These are phyloP conservation scores for Epistrophella euchroma DNA, from an alignment of 2,888 invertebrate genomes.

Conservation along the genomic window DNA sequence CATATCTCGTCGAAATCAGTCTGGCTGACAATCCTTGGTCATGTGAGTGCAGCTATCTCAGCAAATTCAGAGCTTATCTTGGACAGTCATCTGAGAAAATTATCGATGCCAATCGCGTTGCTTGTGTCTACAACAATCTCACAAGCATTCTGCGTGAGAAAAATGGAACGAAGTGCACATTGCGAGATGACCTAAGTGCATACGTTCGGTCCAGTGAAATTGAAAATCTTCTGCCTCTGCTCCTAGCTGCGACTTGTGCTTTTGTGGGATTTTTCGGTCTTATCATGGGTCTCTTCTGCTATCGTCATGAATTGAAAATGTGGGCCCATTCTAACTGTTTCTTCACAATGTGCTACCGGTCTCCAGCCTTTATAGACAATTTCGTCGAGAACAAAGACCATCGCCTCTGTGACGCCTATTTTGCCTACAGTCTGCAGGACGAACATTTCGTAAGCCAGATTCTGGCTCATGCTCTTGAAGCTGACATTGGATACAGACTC, in stretches of 20 bases:
- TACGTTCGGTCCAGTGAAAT: conserved; percentile 87
- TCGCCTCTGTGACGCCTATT: conserved; percentile 94
- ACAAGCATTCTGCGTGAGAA: conserved; percentile 91
- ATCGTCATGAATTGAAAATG: conserved; percentile 91
- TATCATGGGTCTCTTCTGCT: conserved; percentile 91
- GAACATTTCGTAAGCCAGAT: conserved; percentile 95
- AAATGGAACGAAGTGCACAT: conserved; percentile 91
- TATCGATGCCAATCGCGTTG: conserved; percentile 90
- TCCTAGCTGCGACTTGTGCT: conserved; percentile 91
- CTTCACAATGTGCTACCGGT: conserved; percentile 93
- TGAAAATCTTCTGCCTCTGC: conserved; percentile 91
- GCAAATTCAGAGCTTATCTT: conserved; percentile 92
- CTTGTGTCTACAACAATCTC: conserved; percentile 90
- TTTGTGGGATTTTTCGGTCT: conserved; percentile 91
- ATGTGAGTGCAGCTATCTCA: conserved; percentile 94
- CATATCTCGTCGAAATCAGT: conserved; percentile 93
- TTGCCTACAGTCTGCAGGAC: conserved; percentile 97
- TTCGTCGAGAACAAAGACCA: conserved; percentile 85
- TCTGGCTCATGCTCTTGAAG: conserved; percentile 93
- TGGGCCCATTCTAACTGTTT: conserved; percentile 95
- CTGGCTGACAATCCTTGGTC: conserved; percentile 95
- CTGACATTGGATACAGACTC: conserved; percentile 92
- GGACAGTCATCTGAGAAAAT: conserved; percentile 92
- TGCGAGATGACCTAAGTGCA: conserved; percentile 89
- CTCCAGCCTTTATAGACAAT: conserved; percentile 87